Base-by-base conservation (phyloP, 2,113 vertebrate genomes). In the Fulica atra region DNA sequence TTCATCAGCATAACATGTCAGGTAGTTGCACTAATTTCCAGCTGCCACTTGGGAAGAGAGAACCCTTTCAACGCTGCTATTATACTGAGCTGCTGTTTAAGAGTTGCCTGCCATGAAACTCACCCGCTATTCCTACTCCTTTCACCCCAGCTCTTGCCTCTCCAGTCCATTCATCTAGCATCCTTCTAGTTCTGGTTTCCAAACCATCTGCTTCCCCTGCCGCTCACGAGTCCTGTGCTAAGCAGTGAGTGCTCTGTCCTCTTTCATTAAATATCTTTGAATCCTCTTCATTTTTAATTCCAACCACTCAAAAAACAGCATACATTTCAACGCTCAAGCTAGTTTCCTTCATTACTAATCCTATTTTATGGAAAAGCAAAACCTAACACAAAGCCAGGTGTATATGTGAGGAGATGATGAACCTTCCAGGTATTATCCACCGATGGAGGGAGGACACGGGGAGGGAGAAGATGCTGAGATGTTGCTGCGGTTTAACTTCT, bases 381-480 rank as follows among this genome's bases (percentile, higher is more conserved):
- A 33, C 21, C 12, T 3, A 65, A 48, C 6, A 13, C 38, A 48
- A 54, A 64, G 10, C 5, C 11, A 26, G 7, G 11, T 4, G 4
- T 6, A 8, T 11, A 3, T 7, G 6, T 31, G 29, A 2, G 24
- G 9, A 74, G 35, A 53, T 26, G 4, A 51, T 36, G 23, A 92
- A 51, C 10, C 36, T 74, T 65, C n/a, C 21, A 50, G 10, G n/a
- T 8, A n/a, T 44, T 51, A 76, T 29, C 35, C 35, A 60, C 38
- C 64, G 24, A 64, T 1, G 2, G 5, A 1, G 5, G 6, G 2
- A 38, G 8, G 7, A 68, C 21, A 60, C 50, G 20, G 8, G 7
- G 8, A 59, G 8, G 6, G 14, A 84, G 10, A 59, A 65, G 46
- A 48, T 10, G 68, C 14, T 18, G 73, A 53, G 54, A n/a, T 26